Evolutionary conservation across 2,888 invertebrate species (phyloP), one percentile per base, ranked within the genome.

Genomic region (Bhutanitis thaidina): DNA sequence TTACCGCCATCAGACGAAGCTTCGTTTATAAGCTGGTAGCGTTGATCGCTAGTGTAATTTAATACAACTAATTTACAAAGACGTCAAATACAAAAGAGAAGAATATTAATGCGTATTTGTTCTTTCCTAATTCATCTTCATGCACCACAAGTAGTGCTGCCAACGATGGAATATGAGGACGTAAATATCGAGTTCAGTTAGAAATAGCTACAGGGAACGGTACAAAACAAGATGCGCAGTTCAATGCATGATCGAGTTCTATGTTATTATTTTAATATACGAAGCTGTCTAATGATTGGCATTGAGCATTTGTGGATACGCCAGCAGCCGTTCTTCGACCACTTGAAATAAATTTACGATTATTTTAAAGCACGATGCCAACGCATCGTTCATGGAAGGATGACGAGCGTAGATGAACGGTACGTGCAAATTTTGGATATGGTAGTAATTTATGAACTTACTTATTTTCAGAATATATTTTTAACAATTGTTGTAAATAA

Each of bases 281-380:
- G 46, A 35, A 45, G 52, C 47, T 49, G 53, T 55, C 55, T 59
- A 69, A 64, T 62, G 59, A 70, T 60, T 69, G 69, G 63, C 74
- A 72, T 71, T 73, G 72, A 61, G 61, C 43, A 37, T 52, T 51
- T 53, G 56, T 55, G 55, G 61, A 63, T 66, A 53, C 59, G 62
- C 65, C 66, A 62, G 62, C 60, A 62, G 62, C 63, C 56, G 61
- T 62, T 56, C 63, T 60, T 60, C 60, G 55, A 64, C 63, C 64
- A 75, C 76, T 77, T 71, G 70, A 78, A 79, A 78, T 78, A 79
- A 77, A 76, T 80, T 80, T 78, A 80, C 75, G 78, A 77, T 77
- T 80, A 80, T 80, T 80, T 79, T 77, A 78, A 77, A 77, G 75
- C 67, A 65, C 63, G 58, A 67, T 77, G 74, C 77, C 76, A 77